A percentile compares a stretch with the other conserved stretches of the same genome.
phyloP scores from a whole-genome alignment of 2,888 invertebrate species.

The Patella ulyssiponensis region DNA sequence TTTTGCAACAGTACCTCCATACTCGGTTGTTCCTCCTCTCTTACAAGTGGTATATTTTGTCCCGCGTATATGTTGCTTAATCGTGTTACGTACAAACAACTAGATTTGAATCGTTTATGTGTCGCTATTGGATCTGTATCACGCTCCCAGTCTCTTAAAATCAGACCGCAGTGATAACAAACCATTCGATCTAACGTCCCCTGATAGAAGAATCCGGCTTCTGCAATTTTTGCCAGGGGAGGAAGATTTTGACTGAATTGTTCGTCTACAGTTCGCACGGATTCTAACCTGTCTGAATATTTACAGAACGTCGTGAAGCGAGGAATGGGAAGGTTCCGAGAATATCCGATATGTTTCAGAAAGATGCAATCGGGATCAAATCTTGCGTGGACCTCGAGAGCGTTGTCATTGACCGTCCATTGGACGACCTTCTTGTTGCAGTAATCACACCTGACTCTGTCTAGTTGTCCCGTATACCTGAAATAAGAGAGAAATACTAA shows the following conservation, averaged over 20 bases:
- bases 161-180: slow-evolving; percentile 24
- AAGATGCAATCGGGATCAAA: background rate
- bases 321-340: background rate
- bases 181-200: slow-evolving; percentile 20
- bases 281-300: background rate
- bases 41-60: too few relatives aligned
- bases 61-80: background rate
- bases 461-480: background rate
- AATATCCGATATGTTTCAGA: background rate
- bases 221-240: background rate
- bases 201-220: slow-evolving; percentile 22
- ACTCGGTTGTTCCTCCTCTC: too few relatives aligned
- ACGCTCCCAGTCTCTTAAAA: slow-evolving; percentile 21
- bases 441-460: background rate
- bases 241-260: background rate
- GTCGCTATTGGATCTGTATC: slow-evolving; percentile 10
- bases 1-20: too few relatives aligned
- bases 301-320: background rate
- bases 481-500: background rate
- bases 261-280: background rate
- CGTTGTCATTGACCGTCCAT: background rate
- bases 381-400: background rate
- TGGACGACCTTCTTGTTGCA: background rate
- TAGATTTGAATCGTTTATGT: background rate
- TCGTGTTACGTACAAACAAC: background rate